Evolutionary conservation across 2,888 invertebrate species (phyloP), one percentile per base, ranked within the genome.

Genomic region (Lochmaea crataegi): DNA sequence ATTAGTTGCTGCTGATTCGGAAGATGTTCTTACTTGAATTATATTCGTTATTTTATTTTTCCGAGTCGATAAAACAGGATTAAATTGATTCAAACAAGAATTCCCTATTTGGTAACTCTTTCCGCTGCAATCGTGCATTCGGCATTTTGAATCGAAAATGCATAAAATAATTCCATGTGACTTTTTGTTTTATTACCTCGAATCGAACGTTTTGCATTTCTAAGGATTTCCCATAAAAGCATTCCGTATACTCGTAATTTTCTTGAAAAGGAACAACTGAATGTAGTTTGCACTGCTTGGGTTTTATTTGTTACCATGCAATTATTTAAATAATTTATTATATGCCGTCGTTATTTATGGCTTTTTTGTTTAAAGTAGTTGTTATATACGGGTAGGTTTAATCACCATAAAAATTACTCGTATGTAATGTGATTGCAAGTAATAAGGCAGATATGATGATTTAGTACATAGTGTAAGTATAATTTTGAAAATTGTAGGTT

Each of bases 171-270:
- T 57, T 57, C 12, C 57, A 12, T 60, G 32, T 12, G 6, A 38
- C 16, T 38, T 38, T 38, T 38, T 60, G 38, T 60, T 60, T 60
- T 41, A 38, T 41, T 14, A 41, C 60, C 6, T 60, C 12, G 14
- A n/a, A 38, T 38, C 38, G 38, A 16, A 14, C 60, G 60, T n/a
- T 38, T 26, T 57, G 14, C 57, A 57, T 26, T 57, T 57, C 32
- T 26, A 57, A 57, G 26, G 22, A 26, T 57, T 16, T 57, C 57
- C 57, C 57, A 57, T 57, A 57, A 18, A 57, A 57, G 57, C 18
- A 57, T 57, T 26, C 48, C 48, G 5, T 48, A n/a, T 7, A 48
- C 48, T n/a, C 4, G 48, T 38, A 7, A 48, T 6, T n/a, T 14
- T 14, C 48, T 48, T 48, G 12, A n/a, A 48, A 48, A 48, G 12